Evolutionary conservation across 2,113 vertebrate genomes (phyloP).

Genomic region (Oreocharis arfaki): DNA sequence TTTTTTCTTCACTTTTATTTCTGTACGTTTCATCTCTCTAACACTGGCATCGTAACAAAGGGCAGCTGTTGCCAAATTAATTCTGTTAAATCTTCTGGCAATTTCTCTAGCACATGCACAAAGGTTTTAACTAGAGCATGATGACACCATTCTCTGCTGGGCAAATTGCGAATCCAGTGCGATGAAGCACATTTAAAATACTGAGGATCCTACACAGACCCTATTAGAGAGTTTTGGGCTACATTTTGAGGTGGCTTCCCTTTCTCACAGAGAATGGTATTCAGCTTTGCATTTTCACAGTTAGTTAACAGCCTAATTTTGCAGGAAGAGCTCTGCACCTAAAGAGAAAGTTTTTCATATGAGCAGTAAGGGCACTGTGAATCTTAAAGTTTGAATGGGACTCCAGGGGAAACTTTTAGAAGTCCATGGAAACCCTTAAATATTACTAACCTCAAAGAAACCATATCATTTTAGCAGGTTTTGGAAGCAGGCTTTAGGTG

Average conservation of each 20-base stretch:
- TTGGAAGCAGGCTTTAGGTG: background rate
- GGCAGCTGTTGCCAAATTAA: background rate
- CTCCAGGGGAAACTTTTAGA: background rate
- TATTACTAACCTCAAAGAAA: background rate
- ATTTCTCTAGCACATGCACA: background rate
- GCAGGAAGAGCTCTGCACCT: background rate
- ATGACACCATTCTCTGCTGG: background rate
- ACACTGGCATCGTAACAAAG: background rate
- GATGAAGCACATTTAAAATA: background rate
- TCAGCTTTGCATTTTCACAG: background rate
- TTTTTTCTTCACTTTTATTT: conserved; percentile 3
- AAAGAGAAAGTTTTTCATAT: background rate
- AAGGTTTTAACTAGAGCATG: background rate
- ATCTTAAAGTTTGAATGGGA: background rate
- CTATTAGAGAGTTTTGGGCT: background rate
- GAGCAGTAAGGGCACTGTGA: background rate
- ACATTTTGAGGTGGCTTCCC: background rate
- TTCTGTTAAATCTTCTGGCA: background rate
- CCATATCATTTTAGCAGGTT: background rate
- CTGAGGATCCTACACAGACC: background rate
- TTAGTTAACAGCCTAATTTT: background rate
- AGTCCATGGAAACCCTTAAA: background rate
- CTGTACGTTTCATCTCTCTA: background rate
- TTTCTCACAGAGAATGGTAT: background rate
- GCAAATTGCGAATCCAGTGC: background rate